phyloP scores from a whole-genome alignment of 1,140 invertebrate species.

The Leptonema lineaticorne region DNA sequence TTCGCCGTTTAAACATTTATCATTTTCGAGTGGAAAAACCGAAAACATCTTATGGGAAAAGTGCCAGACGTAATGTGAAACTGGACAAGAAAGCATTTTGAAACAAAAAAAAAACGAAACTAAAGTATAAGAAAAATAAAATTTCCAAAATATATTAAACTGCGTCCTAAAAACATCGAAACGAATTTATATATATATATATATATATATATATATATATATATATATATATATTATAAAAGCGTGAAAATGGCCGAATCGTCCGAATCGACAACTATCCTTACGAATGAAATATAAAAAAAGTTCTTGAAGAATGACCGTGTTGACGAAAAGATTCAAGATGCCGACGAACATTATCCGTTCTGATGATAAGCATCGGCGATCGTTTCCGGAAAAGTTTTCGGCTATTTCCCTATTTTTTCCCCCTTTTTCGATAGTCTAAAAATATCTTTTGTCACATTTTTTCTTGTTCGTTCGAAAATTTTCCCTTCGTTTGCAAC shows the following conservation, averaged over 20 bases:
- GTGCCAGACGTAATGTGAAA: constrained; percentile 8
- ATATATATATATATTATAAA: not conserved
- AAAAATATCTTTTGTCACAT: too few relatives aligned
- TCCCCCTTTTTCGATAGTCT: too few relatives aligned
- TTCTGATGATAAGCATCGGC: not conserved
- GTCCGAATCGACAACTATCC: not conserved
- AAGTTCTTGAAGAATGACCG: constrained; percentile 16
- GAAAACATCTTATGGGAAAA: constrained; percentile 6
- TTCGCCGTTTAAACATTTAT: not conserved
- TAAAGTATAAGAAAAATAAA: too few relatives aligned
- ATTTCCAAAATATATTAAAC: too few relatives aligned
- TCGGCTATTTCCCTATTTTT: too few relatives aligned
- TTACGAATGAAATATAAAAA: constrained; percentile 28
- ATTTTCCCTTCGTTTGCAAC: too few relatives aligned
- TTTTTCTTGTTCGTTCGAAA: too few relatives aligned
- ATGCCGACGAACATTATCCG: constrained; percentile 18
- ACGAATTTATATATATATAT: not conserved
- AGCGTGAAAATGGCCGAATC: not conserved
- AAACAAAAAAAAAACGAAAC: not conserved
- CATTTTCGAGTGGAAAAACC: constrained; percentile 6
- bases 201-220: not conserved
- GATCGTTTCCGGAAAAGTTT: not conserved
- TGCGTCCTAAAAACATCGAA: not conserved
- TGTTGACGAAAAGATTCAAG: constrained; percentile 18
- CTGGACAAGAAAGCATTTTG: constrained; percentile 1